A percentile compares a stretch with the other conserved stretches of the same genome.
phyloP scores from a whole-genome alignment of 2,113 vertebrate genomes.

The Sinocyclocheilus grahami region DNA sequence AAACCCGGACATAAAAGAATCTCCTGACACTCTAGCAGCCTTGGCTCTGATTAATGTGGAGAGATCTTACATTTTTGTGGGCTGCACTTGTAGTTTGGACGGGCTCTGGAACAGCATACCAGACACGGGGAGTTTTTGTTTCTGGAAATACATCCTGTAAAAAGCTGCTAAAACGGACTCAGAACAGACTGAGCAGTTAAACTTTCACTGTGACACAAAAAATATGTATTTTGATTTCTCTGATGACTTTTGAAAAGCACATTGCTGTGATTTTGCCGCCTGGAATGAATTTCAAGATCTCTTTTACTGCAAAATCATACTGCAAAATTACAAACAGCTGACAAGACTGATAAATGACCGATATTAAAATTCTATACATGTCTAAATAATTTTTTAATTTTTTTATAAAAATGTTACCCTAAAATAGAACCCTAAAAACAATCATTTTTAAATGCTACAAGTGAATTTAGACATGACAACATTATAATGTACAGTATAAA shows the following conservation, averaged over 20 bases:
- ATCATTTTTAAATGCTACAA: neutral
- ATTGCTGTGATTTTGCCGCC: neutral
- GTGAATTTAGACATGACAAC: neutral
- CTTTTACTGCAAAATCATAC: too few species aligned
- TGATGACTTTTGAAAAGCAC: neutral
- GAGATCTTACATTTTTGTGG: conserved; percentile 25
- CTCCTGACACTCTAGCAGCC: neutral
- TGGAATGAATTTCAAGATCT: neutral
- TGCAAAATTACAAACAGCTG: too few species aligned
- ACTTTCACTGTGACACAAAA: neutral
- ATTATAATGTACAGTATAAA: too few species aligned
- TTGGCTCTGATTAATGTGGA: conserved; percentile 20
- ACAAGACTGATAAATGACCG: neutral
- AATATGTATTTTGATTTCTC: neutral
- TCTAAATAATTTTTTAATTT: neutral
- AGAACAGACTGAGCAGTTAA: neutral
- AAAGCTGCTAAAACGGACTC: neutral
- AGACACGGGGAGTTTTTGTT: neutral
- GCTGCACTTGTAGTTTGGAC: conserved; percentile 33
- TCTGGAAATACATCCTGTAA: neutral
- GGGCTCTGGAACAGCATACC: conserved; percentile 25
- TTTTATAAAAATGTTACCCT: too few species aligned
- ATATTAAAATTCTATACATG: neutral
- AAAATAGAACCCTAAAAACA: too few species aligned
- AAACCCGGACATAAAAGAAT: neutral